Percentiles rank a stretch among this genome's conserved stretches.
phyloP scores from a whole-genome alignment of 2,113 vertebrate species.

The human region DNA sequence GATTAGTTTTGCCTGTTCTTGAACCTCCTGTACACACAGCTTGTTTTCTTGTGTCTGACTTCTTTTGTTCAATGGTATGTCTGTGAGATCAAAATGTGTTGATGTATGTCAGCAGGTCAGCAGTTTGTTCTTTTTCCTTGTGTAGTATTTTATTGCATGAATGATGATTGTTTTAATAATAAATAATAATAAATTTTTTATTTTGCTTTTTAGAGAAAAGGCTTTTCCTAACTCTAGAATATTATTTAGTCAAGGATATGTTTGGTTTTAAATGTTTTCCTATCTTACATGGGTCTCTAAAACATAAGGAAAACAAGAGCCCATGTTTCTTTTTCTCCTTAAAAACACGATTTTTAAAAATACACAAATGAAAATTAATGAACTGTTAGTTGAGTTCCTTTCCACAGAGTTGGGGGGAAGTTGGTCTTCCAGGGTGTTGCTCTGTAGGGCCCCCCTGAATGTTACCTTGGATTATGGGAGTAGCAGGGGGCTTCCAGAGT shows the following conservation, averaged over 20 bases:
- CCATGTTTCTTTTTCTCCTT: neutral
- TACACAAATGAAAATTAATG: neutral
- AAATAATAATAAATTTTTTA: neutral
- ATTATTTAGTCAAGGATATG: neutral
- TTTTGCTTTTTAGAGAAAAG: neutral
- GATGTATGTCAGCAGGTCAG: neutral
- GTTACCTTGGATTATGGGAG: neutral
- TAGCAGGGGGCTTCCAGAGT: accelerated
- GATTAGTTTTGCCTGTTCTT: neutral
- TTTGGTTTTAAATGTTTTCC: neutral
- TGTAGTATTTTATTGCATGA: neutral
- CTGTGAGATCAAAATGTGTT: neutral
- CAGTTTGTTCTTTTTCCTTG: neutral
- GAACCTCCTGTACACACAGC: neutral
- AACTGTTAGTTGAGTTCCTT: neutral
- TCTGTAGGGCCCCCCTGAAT: neutral
- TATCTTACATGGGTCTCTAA: neutral
- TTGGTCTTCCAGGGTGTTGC: neutral
- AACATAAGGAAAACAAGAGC: neutral
- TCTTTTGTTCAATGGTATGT: neutral
- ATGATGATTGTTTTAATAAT: neutral
- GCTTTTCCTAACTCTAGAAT: neutral
- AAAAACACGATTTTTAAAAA: neutral
- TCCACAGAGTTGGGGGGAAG: neutral
- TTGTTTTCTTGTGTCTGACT: neutral